Base-by-base conservation (phyloP, 2,888 invertebrate species). In the Geotrupes spiniger region DNA sequence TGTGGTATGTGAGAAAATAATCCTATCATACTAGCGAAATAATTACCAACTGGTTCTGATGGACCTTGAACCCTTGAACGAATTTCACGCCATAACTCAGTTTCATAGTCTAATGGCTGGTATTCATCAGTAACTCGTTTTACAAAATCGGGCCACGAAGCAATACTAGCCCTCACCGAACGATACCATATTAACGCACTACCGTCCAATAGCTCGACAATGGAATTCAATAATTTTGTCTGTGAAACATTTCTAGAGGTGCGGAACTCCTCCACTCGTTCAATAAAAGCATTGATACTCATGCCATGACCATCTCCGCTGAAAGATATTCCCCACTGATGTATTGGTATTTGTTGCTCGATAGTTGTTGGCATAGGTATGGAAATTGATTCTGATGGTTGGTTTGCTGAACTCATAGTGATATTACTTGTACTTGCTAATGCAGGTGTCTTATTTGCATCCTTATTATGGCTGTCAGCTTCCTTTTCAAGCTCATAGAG, bases 281-380 rank as follows among this genome's bases (percentile, higher is more conserved):
- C 46, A 12, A 39, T 33, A 11, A 49, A 49, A 12, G 49, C 49
- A 10, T 49, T 37, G 8, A 49, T 33, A 27, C 27, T 27, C 8
- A 27, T 8, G 8, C 27, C 27, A 9, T 27, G 27, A 8, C 27
- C 27, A 27, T 27, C 27, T 9, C 27, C 27, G 9, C 27, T 27
- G 9, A 27, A 27, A 9, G 8, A 27, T 9, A 27, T 9, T 8
- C 9, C 27, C 27, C 27, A 27, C 27, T 27, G 8, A 8, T 9
- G 27, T 8, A 9, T 8, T 27, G 8, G 8, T 9, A 27, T 8
- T 27, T 27, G 27, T 8, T 27, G 27, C 9, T 27, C 9, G 27
- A n/a, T n/a, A n/a, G n/a, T n/a, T n/a, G n/a, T n/a, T n/a, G n/a
- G n/a, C n/a, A n/a, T n/a, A n/a, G n/a, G n/a, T n/a, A n/a, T n/a